phyloP scores from a whole-genome alignment of 92 coral and sea anemone genomes.

The Palythoa grandiflora region DNA sequence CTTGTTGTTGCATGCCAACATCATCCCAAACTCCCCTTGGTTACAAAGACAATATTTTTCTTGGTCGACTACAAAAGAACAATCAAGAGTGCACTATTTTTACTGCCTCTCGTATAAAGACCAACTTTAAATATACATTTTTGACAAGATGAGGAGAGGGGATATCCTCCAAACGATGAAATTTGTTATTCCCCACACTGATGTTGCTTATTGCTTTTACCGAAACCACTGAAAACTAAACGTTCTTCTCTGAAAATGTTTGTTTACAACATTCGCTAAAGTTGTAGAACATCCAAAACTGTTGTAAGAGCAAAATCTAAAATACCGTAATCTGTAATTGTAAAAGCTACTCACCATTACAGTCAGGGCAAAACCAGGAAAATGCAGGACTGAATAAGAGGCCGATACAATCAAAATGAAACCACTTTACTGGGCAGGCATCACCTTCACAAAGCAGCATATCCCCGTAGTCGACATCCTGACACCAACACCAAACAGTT shows the following conservation, averaged over 20 bases:
- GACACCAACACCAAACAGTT: constrained; percentile 68
- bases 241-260: constrained; percentile 58
- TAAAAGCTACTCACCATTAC: constrained; percentile 45
- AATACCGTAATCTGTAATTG: constrained; percentile 58
- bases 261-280: constrained; percentile 58
- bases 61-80: constrained; percentile 52
- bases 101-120: constrained; percentile 33
- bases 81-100: constrained; percentile 35
- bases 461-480: constrained; percentile 56
- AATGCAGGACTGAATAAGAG: constrained; percentile 60
- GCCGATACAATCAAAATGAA: constrained; percentile 65
- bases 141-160: constrained; percentile 28
- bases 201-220: constrained; percentile 52
- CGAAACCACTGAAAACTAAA: constrained; percentile 55
- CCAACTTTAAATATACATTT: constrained; percentile 30
- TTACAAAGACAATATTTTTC: constrained; percentile 62
- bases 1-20: constrained; percentile 64
- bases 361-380: constrained; percentile 70
- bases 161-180: constrained; percentile 32
- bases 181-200: constrained; percentile 39
- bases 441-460: constrained; percentile 60
- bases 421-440: constrained; percentile 66
- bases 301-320: constrained; percentile 59
- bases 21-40: constrained; percentile 65
- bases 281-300: constrained; percentile 57